Conservation (phyloP, 2,888 invertebrate genomes). For the Sthenelais limicola region DNA sequence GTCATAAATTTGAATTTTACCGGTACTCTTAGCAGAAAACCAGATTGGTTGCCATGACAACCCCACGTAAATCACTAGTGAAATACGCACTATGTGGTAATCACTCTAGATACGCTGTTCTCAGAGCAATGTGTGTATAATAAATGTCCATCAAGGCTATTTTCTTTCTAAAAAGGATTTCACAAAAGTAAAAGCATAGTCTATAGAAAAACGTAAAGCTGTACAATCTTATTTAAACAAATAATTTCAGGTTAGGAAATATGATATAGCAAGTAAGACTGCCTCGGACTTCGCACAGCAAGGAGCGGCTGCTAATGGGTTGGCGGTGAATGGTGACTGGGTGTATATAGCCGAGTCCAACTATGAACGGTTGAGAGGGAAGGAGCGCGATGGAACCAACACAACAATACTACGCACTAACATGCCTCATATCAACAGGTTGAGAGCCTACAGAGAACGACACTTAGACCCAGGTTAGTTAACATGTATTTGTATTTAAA, state of each 20-base stretch:
- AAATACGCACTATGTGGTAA: too few species aligned
- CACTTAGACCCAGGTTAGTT: too few species aligned
- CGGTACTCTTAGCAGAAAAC: not conserved
- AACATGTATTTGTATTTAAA: too few species aligned
- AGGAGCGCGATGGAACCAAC: constrained; percentile 84
- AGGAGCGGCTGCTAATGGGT: constrained; percentile 81
- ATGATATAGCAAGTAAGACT: constrained; percentile 45
- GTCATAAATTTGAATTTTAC: too few species aligned
- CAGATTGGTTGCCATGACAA: not conserved
- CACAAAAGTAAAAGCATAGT: too few species aligned
- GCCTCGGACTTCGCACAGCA: not conserved
- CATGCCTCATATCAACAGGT: constrained; percentile 47
- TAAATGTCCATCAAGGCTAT: too few species aligned
- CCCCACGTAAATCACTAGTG: too few species aligned
- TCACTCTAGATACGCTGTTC: too few species aligned
- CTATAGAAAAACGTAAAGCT: too few species aligned
- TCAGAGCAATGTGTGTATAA: too few species aligned
- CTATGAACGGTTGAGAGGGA: constrained; percentile 90
- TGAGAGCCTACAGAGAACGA: constrained; percentile 58
- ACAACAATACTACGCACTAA: constrained; percentile 64
- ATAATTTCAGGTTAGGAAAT: constrained; percentile 64
- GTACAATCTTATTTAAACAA: too few species aligned
- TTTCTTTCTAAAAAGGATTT: too few species aligned
- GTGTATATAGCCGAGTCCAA: constrained; percentile 90
- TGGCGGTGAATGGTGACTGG: constrained; percentile 86